Conservation (phyloP, 2,888 invertebrate species). For the Epinotia ramella region DNA sequence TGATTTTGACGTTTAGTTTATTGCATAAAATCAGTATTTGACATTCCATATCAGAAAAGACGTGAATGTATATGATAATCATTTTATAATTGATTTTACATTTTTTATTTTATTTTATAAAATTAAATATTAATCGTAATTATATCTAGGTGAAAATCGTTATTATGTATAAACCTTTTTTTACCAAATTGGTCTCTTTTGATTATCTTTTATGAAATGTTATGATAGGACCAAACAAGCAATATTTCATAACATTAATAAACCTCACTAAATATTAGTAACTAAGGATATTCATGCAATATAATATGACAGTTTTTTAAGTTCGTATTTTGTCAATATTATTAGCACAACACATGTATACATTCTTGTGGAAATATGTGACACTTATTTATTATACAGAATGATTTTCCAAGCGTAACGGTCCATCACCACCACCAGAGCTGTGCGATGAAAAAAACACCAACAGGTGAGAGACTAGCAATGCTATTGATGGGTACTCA, state of each 20-base stretch:
- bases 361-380: not conserved
- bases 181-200: not conserved
- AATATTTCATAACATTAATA: constrained; percentile 21
- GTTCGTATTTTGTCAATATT: constrained; percentile 21
- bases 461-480: no score
- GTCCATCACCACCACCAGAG: no score
- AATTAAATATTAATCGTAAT: constrained; percentile 4
- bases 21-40: no score
- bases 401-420: no score
- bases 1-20: constrained; percentile 19
- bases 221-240: constrained; percentile 38
- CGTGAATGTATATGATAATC: not conserved
- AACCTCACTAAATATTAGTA: not conserved
- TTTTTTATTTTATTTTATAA: not conserved
- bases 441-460: no score
- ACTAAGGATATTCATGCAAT: not conserved
- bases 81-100: not conserved
- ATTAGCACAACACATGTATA: constrained; percentile 5
- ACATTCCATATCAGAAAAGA: constrained; percentile 31
- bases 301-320: constrained; percentile 12
- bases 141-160: not conserved
- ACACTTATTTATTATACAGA: not conserved
- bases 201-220: not conserved
- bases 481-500: no score
- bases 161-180: not conserved